Base-by-base conservation (phyloP, 2,888 invertebrate genomes). In the Halocaridina rubra region DNA sequence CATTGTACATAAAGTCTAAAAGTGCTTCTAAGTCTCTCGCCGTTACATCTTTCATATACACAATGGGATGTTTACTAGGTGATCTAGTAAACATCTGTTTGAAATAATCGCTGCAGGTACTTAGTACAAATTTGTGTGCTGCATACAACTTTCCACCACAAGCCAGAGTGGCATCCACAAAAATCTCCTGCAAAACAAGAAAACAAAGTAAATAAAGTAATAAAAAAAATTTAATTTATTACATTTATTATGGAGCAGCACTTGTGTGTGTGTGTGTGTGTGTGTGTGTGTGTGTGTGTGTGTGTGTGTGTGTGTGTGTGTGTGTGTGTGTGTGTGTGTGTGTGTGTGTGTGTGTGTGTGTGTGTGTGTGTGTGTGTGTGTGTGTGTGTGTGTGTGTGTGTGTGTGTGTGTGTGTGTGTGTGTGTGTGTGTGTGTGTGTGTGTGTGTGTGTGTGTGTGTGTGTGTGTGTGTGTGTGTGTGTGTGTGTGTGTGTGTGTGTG, bases 11-110 rank as follows among this genome's bases (percentile, higher is more conserved):
- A 67, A 88, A 88, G 71, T 88, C 88, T 59, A 88, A 79, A 29
- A 88, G 77, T 10, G 88, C 88, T 84, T 88, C 88, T 46, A 88
- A 80, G 77, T 88, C 88, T 69, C 85, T 79, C n/a, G 86, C 86
- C 16, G 88, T 86, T n/a, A 88, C 88, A 88, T 88, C 88, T 88
- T 88, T 88, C 88, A 88, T 88, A 67, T 86, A 88, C 61, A 88
- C 88, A 71, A 88, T 86, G 24, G 88, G 88, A 78, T 88, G 85
- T 80, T 85, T 80, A 81, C 84, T 86, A 5, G 85, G 85, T 22
- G 86, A 86, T 57, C 84, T 86, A 30, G 86, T 86, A 80, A 88
- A 88, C 84, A 88, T 88, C 71, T 88, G 86, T 59, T 88, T 86
- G 67, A 88, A 88, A 76, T 88, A 88, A 74, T 88, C 88, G 81